Evolutionary conservation across 2,797 vertebrate genomes (phyloP), one percentile per base, ranked within the genome.

Genomic region (Tachyglossus aculeatus): DNA sequence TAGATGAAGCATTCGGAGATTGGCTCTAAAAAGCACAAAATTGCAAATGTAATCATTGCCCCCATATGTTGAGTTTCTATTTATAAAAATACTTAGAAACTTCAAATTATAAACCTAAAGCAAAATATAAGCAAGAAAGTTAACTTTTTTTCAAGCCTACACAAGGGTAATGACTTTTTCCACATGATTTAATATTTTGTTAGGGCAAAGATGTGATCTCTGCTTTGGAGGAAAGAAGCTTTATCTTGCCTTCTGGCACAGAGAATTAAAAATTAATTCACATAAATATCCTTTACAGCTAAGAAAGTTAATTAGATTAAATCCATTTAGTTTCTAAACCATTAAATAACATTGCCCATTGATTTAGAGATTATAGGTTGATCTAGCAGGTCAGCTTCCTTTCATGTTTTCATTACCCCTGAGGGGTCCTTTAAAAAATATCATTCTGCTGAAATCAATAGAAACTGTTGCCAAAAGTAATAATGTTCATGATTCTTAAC

Each of bases 261-360:
- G 34, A 18, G 9, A 52, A 74, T 79, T 57, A 78, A 89, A 86
- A 77, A 78, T 70, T 81, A 71, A 79, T 77, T 75, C 54, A 36
- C 71, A 77, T 82, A 84, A 89, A 82, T 83, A 79, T 50, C 14
- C 76, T 85, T 70, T 72, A 79, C 6, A 81, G 33, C 61, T 84
- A 64, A 73, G 18, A 65, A 52, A 84, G 54, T 83, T 90, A 85
- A 90, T 86, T 83, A 74, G 68, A 56, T 68, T 36, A 70, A 45
- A 67, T 65, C 69, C 53, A 82, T 77, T 85, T 83, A 39, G 50
- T 67, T 85, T 82, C 55, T 55, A 38, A 82, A 19, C 53, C 61
- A 50, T 84, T 86, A 85, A 83, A 76, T 80, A 82, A 85, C 86
- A 71, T 72, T 82, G 62, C 48, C 2, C 39, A 78, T 73, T 79